phyloP scores from a whole-genome alignment of 2,888 invertebrate species.

The Acrobasis consociella region DNA sequence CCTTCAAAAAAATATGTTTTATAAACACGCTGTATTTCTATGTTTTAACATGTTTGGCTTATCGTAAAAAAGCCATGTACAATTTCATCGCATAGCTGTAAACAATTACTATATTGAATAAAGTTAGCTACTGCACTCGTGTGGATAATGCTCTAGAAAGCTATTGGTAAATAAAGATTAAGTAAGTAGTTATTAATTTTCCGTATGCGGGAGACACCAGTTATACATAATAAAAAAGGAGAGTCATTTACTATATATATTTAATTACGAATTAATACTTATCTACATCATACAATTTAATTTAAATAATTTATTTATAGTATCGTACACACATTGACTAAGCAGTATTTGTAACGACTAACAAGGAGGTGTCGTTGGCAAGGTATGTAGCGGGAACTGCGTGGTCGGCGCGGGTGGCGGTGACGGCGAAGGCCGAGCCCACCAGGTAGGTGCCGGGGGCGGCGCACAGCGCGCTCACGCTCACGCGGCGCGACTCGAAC shows the following conservation, averaged over 20 bases:
- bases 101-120: background rate
- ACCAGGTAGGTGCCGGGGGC: constrained; percentile 87
- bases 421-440: constrained; percentile 82
- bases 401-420: constrained; percentile 41
- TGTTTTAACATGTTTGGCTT: constrained; percentile 2
- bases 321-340: constrained; percentile 21
- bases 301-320: background rate
- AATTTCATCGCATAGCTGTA: constrained; percentile 1
- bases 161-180: too few relatives aligned
- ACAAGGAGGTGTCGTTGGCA: constrained; percentile 62
- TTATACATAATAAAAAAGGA: background rate
- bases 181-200: too few relatives aligned
- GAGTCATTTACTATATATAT: background rate
- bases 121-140: background rate
- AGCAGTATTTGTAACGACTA: constrained; percentile 59
- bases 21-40: constrained; percentile 12
- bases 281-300: background rate
- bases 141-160: background rate
- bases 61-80: constrained; percentile 15
- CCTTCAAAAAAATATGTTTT: background rate
- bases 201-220: too few relatives aligned
- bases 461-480: constrained; percentile 84
- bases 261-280: background rate
- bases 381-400: constrained; percentile 47
- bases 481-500: constrained; percentile 78